Evolutionary conservation across 2,888 invertebrate genomes (phyloP), one percentile per base, ranked within the genome.

Genomic region (Pharmacophagus antenor): DNA sequence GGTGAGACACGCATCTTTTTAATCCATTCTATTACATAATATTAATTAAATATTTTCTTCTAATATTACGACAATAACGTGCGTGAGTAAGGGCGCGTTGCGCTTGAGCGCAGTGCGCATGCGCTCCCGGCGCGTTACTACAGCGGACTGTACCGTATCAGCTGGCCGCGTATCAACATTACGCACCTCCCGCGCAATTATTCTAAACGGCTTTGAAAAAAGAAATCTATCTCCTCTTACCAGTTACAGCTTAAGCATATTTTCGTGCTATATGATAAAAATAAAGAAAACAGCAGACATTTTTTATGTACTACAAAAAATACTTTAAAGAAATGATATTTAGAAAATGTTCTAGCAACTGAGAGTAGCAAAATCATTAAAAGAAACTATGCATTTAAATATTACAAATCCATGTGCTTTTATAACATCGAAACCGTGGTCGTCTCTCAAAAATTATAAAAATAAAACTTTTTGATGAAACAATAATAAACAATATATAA

Each of bases 101-200:
- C 72, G 72, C 67, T 62, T 62, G 64, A 67, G 73, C 74, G 80
- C 74, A 66, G 73, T 79, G 70, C 71, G 66, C 66, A 64, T 63
- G 79, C 83, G 88, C 87, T 77, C 82, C 66, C 79, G 72, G 72
- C 88, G 89, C 85, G 81, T 74, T 79, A 80, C 85, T 85, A 86
- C 85, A 77, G 82, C 86, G 82, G 79, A 89, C 90, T 89, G 89
- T 82, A 83, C 76, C 70, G 79, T 75, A 84, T 77, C 88, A 88
- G 88, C 89, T 89, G 90, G 88, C 87, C 88, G 79, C 76, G 72
- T 89, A 89, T 89, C 89, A 88, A 86, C 88, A 86, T 86, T 80
- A 79, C 84, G 73, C 78, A 79, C 77, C 83, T 81, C 73, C 72
- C 76, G 73, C 73, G 83, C 84, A 88, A 87, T 87, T 85, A 78